Base-by-base conservation (phyloP, 2,888 invertebrate species). In the Luperina testacea region DNA sequence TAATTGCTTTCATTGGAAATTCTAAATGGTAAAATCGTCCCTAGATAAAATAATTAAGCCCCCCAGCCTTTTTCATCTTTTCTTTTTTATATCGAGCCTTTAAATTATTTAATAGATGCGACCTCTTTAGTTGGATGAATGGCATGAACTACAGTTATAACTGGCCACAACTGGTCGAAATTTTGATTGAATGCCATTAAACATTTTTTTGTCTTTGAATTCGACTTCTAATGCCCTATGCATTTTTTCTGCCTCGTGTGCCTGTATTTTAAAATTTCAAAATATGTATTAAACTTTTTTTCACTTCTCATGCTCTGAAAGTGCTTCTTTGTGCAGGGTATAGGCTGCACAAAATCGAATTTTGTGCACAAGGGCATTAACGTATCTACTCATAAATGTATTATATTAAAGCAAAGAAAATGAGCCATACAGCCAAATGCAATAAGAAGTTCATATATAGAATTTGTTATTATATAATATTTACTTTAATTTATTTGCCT, bases 231-330 rank as follows among this genome's bases (percentile, higher is more conserved):
- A 8, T 9, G 9, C 9, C 42, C 1, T 42, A 42, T n/a, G 15
- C 1, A 11, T 20, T 63, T 75, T 63, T n/a, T 42, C 0, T 17
- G 32, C 7, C 48, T 27, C 27, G 11, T 7, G 15, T 57, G 57
- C 48, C 63, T 68, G 42, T 68, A 38, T 59, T 17, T 13, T 27
- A n/a, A 53, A 53, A 51, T 79, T 57, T 48, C 24, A 15, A 48
- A 51, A 27, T 15, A 53, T 4, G 9, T n/a, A n/a, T n/a, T n/a
- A 68, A 53, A 68, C 61, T 74, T 69, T 74, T 69, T n/a, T n/a
- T n/a, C n/a, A n/a, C n/a, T n/a, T n/a, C n/a, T n/a, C n/a, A n/a
- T n/a, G n/a, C n/a, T n/a, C n/a, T n/a, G n/a, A n/a, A n/a, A n/a
- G n/a, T n/a, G n/a, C n/a, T n/a, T n/a, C n/a, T n/a, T n/a, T n/a